phyloP scores from a whole-genome alignment of 2,797 vertebrate genomes.

The Euthynnus affinis region DNA sequence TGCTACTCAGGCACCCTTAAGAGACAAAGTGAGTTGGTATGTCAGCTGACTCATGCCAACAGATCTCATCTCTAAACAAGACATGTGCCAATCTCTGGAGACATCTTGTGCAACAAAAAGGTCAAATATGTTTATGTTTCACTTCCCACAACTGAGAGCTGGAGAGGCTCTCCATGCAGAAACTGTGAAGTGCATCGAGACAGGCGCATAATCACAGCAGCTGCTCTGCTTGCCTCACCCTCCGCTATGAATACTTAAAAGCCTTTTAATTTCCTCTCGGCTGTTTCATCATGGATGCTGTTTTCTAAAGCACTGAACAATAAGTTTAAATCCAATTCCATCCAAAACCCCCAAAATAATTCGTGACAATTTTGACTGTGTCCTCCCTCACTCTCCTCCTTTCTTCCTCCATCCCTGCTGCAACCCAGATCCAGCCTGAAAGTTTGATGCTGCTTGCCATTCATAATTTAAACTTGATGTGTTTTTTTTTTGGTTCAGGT shows the following conservation, averaged over 20 bases:
- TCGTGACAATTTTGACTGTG: neutral
- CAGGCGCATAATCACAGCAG: constrained; percentile 34
- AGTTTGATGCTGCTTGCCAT: constrained; percentile 67
- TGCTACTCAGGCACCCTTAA: neutral
- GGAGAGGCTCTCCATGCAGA: constrained; percentile 42
- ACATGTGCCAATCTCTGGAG: constrained; percentile 42
- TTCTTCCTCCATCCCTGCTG: constrained; percentile 9
- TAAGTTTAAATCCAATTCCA: constrained; percentile 17
- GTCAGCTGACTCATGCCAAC: constrained; percentile 25
- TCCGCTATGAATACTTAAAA: constrained; percentile 33
- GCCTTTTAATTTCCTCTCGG: constrained; percentile 40
- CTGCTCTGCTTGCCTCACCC: constrained; percentile 38
- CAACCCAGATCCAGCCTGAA: constrained; percentile 61
- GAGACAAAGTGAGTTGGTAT: neutral
- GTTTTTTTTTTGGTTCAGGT: constrained; percentile 32
- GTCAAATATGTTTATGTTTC: constrained; percentile 67
- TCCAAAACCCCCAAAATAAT: constrained; percentile 24
- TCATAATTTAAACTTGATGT: constrained; percentile 65
- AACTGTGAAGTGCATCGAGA: constrained; percentile 43
- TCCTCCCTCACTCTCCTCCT: neutral
- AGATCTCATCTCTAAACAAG: constrained; percentile 38
- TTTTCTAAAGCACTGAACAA: constrained; percentile 42
- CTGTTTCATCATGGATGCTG: constrained; percentile 25
- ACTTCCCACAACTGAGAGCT: constrained; percentile 53
- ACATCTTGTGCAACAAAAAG: constrained; percentile 56